phyloP scores from a whole-genome alignment of 2,888 invertebrate species.

The Xylocampa areola region DNA sequence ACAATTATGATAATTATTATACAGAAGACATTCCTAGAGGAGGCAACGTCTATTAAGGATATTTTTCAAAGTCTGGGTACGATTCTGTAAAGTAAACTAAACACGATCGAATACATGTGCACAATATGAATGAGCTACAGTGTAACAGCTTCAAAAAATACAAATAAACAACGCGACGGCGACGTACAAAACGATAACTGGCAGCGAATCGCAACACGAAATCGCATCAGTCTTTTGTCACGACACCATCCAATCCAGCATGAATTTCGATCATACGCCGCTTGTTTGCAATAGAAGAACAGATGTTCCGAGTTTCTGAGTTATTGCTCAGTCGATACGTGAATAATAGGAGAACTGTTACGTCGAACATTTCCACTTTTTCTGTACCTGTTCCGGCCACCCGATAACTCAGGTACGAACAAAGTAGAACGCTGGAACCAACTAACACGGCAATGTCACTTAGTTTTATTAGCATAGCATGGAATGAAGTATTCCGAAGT shows the following conservation, averaged over 20 bases:
- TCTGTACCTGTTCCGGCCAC: conserved; percentile 42
- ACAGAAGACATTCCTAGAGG: no score
- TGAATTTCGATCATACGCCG: conserved; percentile 58
- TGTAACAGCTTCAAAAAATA: conserved; percentile 25
- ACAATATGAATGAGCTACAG: conserved; percentile 5
- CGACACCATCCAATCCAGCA: conserved; percentile 46
- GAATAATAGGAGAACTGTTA: conserved; percentile 68
- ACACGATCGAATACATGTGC: background rate
- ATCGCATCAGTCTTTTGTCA: conserved; percentile 54
- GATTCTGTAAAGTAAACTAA: background rate
- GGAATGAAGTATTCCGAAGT: conserved; percentile 9
- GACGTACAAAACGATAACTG: conserved; percentile 18
- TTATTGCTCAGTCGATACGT: conserved; percentile 70
- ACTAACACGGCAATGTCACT: conserved; percentile 9
- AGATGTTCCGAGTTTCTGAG: conserved; percentile 71
- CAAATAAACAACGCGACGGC: background rate
- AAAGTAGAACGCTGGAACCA: conserved; percentile 14
- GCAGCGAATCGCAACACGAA: conserved; percentile 22
- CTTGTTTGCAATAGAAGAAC: conserved; percentile 69
- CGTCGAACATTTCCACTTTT: conserved; percentile 48
- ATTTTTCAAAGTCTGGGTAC: background rate
- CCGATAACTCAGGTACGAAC: conserved; percentile 14
- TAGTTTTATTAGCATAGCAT: conserved; percentile 32
- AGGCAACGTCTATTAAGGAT: no score
- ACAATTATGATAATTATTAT: no score